phyloP scores from a whole-genome alignment of 2,113 vertebrate genomes.

The Phainopepla nitens region DNA sequence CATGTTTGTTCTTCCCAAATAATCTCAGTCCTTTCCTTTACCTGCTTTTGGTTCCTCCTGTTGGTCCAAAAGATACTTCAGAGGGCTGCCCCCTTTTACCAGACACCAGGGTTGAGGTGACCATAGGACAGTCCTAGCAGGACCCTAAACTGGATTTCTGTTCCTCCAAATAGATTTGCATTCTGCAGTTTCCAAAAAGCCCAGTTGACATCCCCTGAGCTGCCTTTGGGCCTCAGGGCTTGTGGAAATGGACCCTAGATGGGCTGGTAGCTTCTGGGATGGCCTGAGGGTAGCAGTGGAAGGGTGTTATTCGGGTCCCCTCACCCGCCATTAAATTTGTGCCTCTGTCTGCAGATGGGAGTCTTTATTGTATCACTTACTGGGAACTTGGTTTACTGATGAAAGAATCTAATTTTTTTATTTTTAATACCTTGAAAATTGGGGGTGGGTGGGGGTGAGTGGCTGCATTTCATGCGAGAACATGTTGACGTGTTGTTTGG shows the following conservation, averaged over 20 bases:
- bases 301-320: background rate
- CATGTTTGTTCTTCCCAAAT: background rate
- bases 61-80: background rate
- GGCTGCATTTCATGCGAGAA: background rate
- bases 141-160: rapidly evolving
- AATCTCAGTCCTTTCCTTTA: background rate
- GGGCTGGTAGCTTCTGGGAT: background rate
- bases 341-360: background rate
- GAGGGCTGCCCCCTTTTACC: background rate
- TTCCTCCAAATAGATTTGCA: background rate
- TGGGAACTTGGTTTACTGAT: background rate
- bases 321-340: background rate
- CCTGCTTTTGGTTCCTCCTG: background rate
- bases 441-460: background rate
- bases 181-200: background rate
- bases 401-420: background rate
- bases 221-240: background rate
- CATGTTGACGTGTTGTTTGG: background rate
- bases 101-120: background rate
- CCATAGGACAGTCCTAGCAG: background rate
- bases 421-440: background rate
- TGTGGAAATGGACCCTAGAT: background rate
- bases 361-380: background rate
- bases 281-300: background rate
- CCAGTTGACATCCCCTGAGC: background rate